Evolutionary conservation across 2,888 invertebrate genomes (phyloP), one percentile per base, ranked within the genome.

Genomic region (Lutraria lutraria): DNA sequence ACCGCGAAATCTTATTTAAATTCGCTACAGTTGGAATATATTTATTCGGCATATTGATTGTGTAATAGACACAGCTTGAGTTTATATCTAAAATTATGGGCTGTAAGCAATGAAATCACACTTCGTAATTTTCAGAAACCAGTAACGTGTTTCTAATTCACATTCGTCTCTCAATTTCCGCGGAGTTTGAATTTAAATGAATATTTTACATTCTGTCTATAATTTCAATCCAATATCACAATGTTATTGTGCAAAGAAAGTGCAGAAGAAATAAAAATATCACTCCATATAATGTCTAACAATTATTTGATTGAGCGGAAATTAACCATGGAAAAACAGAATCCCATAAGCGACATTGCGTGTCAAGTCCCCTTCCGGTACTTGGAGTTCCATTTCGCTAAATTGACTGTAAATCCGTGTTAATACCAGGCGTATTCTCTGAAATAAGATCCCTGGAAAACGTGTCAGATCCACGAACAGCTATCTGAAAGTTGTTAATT

Each of bases 271-370:
- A n/a, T 8, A 68, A 68, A n/a, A 13, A 68, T 13, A 43, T 8
- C 43, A 43, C 4, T 43, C 43, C 43, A 10, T 25, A 3, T 29
- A 31, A 76, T 15, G 31, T 29, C 72, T 15, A 13, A 25, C 76
- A 76, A 76, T 76, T 34, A 76, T 16, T 31, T 76, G 31, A 76
- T 76, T 76, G 76, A 76, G 31, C 76, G 76, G 76, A 76, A 76
- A 76, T 76, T 76, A 76, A 34, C 34, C 72, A 19, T 15, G 15
- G 25, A 25, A 8, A 68, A n/a, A 25, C 13, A n/a, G 25, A 68
- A 68, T 25, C 63, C 63, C n/a, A 68, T 8, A 12, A 12, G 63
- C 63, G 63, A 68, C 25, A 68, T 68, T 68, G 63, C 63, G 25
- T 68, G 63, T 13, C n/a, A 4, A 6, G 63, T 25, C 13, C 4